Conservation (phyloP, 2,888 invertebrate species). For the Abrostola triplasia region DNA sequence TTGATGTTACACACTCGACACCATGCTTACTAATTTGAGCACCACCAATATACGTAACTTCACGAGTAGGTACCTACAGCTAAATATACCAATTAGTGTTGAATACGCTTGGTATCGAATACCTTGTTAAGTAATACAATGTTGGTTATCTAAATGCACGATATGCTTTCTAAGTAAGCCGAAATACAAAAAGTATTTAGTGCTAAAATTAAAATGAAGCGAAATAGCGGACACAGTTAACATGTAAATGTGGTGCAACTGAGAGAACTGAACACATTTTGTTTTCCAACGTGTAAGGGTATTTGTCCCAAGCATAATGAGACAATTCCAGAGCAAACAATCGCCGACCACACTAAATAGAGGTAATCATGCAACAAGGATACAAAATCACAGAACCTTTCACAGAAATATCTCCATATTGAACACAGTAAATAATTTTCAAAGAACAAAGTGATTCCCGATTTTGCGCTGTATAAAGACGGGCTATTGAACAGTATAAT, state of each 20-base stretch:
- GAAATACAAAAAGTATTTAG: constrained; percentile 27
- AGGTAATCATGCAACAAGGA: constrained; percentile 30
- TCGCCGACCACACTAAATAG: constrained; percentile 19
- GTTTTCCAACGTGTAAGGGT: constrained; percentile 33
- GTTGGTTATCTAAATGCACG: constrained; percentile 8
- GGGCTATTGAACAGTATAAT: constrained; percentile 1
- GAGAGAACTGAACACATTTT: constrained; percentile 40
- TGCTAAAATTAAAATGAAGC: constrained; percentile 44
- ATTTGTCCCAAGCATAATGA: constrained; percentile 28
- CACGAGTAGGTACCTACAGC: constrained; percentile 11
- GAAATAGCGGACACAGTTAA: constrained; percentile 21
- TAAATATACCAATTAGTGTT: constrained; percentile 11
- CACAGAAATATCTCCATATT: not conserved
- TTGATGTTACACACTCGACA: constrained; percentile 18
- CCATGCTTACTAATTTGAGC: constrained; percentile 31
- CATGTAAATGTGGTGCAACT: constrained; percentile 40
- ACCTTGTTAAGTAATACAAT: constrained; percentile 21
- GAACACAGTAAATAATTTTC: constrained; percentile 3
- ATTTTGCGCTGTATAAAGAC: not conserved
- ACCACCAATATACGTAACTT: constrained; percentile 19
- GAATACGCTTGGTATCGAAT: constrained; percentile 13
- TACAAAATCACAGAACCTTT: constrained; percentile 10
- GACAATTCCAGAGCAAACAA: constrained; percentile 37
- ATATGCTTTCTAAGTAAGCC: constrained; percentile 10
- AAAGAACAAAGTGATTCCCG: constrained; percentile 4